Percentiles rank a stretch among this genome's conserved stretches.
Evolutionary conservation across 2,797 vertebrate genomes (phyloP).

Genomic region (Loriculus beryllinus): DNA sequence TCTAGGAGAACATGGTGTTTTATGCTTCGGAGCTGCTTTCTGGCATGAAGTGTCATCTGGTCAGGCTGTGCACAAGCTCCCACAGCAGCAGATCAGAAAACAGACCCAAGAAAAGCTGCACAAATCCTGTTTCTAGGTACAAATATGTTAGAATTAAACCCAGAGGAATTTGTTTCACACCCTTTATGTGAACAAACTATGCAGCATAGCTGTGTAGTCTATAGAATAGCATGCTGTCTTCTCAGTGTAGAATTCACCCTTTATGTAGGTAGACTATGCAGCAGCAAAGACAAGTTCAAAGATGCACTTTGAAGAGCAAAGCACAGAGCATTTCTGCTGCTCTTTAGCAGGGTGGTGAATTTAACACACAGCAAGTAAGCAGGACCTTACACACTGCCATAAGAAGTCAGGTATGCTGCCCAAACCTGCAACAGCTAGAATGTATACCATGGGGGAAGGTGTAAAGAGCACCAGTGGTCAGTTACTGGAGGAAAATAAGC

Average conservation of each 20-base stretch:
- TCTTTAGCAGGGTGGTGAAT: not conserved
- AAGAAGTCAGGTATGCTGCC: not conserved
- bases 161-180: not conserved
- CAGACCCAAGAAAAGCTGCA: not conserved
- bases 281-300: not conserved
- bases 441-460: rapidly evolving
- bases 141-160: not conserved
- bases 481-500: not conserved
- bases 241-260: not conserved
- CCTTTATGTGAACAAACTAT: not conserved
- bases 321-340: not conserved
- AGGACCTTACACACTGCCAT: not conserved
- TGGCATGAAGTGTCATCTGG: not conserved
- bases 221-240: not conserved
- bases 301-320: not conserved
- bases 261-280: not conserved
- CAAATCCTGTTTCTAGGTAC: not conserved
- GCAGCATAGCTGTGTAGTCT: not conserved
- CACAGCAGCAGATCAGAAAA: not conserved
- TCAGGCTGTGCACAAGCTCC: not conserved
- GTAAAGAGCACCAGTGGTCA: not conserved
- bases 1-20: not conserved
- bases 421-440: not conserved
- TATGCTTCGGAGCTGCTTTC: not conserved
- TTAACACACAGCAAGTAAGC: not conserved